Evolutionary conservation across 2,113 vertebrate species (phyloP).

Genomic region (Miniopterus natalensis): DNA sequence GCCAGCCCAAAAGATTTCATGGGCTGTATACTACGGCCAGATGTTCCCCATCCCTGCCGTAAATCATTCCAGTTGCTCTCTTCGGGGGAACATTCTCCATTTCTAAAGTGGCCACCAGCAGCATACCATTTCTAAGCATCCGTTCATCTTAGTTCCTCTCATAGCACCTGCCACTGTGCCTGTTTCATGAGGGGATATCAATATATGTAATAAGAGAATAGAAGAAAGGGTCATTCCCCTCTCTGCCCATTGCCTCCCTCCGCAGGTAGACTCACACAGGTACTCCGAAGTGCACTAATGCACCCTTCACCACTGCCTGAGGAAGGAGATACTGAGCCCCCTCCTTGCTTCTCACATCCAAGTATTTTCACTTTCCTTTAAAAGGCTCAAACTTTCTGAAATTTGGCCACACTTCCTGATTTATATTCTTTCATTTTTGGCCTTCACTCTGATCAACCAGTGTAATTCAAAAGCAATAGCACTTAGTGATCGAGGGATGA

Average conservation of each 20-base stretch:
- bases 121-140: not conserved
- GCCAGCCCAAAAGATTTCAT: too few species aligned
- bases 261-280: not conserved
- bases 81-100: not conserved
- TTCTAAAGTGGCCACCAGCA: not conserved
- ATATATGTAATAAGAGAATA: not conserved
- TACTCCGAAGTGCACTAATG: not conserved
- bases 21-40: too few species aligned
- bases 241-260: not conserved
- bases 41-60: too few species aligned
- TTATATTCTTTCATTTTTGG: conserved; percentile 21
- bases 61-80: conserved; percentile 16
- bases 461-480: conserved; percentile 38
- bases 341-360: not conserved
- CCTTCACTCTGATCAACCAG: conserved; percentile 13
- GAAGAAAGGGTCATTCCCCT: not conserved
- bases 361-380: conserved; percentile 22
- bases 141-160: not conserved
- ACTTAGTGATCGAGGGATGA: conserved; percentile 6
- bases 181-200: not conserved
- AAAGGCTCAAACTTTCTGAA: not conserved
- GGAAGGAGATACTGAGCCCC: not conserved
- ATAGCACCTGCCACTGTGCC: not conserved
- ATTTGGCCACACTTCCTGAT: not conserved
- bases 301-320: not conserved